Conservation (phyloP, 2,888 invertebrate genomes). For the Onchidella celtica region DNA sequence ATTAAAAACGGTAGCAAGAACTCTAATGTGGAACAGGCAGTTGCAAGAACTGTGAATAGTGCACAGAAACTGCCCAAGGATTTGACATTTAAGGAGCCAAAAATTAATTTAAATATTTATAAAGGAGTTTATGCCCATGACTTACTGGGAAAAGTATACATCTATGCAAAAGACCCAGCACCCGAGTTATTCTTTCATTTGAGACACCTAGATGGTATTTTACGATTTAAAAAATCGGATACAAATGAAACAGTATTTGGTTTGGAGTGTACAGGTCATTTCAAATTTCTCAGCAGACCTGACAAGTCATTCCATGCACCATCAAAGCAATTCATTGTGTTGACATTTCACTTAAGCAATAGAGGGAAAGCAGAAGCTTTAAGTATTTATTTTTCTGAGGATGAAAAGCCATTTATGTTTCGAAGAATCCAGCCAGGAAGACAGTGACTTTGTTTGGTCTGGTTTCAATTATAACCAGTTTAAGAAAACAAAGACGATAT, state of each 20-base stretch:
- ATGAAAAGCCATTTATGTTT: constrained; percentile 33
- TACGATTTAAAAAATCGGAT: not conserved
- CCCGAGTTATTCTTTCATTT: constrained; percentile 2
- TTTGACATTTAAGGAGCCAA: not conserved
- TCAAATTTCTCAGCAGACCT: constrained; percentile 38
- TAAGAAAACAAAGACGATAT: too few species aligned
- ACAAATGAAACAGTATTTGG: constrained; percentile 1
- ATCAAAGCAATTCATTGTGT: not conserved
- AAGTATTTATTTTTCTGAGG: not conserved
- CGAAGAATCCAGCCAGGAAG: too few species aligned
- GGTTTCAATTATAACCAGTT: too few species aligned
- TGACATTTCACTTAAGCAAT: constrained; percentile 1
- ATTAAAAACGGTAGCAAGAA: not conserved
- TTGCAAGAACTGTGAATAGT: not conserved
- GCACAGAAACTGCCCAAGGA: not conserved
- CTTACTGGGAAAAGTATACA: constrained; percentile 23
- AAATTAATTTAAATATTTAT: not conserved
- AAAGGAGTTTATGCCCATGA: constrained; percentile 15
- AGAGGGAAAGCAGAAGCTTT: not conserved
- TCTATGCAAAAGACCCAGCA: not conserved
- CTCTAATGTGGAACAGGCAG: not conserved
- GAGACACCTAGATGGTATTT: constrained; percentile 24
- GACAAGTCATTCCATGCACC: not conserved
- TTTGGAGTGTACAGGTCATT: constrained; percentile 26
- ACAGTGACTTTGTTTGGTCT: too few species aligned